phyloP scores from a whole-genome alignment of 2,797 vertebrate species.

The Anabas testudineus region DNA sequence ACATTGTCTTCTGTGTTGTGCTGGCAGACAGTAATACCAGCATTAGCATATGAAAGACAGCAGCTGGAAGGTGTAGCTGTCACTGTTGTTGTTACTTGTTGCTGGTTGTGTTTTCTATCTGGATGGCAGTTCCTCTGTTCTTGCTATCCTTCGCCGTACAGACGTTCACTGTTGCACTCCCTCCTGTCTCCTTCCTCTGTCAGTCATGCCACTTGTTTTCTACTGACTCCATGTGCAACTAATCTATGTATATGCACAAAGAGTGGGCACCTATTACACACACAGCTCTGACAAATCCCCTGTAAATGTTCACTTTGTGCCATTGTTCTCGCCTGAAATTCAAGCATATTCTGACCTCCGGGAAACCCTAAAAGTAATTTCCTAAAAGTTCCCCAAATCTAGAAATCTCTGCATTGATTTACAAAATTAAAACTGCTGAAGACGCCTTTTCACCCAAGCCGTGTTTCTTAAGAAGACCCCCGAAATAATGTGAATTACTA shows the following conservation, averaged over 20 bases:
- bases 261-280: neutral
- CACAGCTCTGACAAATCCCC: neutral
- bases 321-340: neutral
- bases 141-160: constrained; percentile 35
- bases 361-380: constrained; percentile 24
- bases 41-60: constrained; percentile 84
- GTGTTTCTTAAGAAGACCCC: constrained; percentile 17
- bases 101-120: constrained; percentile 64
- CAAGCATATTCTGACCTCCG: constrained; percentile 15
- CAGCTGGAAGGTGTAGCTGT: constrained; percentile 77
- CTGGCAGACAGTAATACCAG: constrained; percentile 71
- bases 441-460: constrained; percentile 3
- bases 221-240: constrained; percentile 16
- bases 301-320: neutral
- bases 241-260: constrained; percentile 4
- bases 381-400: constrained; percentile 14
- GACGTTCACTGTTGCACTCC: constrained; percentile 24
- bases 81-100: constrained; percentile 49
- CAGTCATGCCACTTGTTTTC: constrained; percentile 19
- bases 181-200: constrained; percentile 35
- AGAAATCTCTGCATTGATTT: constrained; percentile 29
- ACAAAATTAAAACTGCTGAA: constrained; percentile 40
- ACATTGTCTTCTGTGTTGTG: constrained; percentile 45
- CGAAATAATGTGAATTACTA: constrained; percentile 34
- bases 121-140: constrained; percentile 62